phyloP scores from a whole-genome alignment of 2,888 invertebrate species.

The Lamellibrachia columna region DNA sequence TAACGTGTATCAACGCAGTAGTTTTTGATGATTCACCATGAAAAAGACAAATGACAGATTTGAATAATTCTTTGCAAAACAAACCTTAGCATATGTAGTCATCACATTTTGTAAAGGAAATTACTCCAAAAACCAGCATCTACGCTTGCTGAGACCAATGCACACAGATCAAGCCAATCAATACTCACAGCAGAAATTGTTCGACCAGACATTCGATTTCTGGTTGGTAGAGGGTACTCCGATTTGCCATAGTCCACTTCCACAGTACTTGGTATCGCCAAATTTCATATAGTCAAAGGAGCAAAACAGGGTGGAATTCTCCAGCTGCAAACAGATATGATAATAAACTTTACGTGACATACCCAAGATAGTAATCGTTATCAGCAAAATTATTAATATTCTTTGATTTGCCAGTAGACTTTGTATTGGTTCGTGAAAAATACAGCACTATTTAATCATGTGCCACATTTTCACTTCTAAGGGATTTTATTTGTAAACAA shows the following conservation, averaged over 20 bases:
- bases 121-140: background rate
- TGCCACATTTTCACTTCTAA: too few relatives aligned
- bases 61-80: constrained; percentile 13
- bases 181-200: constrained; percentile 45
- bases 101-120: background rate
- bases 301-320: constrained; percentile 42
- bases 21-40: too few relatives aligned
- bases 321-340: constrained; percentile 37
- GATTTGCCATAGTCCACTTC: constrained; percentile 42
- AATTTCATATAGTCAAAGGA: constrained; percentile 44
- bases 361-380: background rate
- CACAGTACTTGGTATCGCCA: constrained; percentile 42
- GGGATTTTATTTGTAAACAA: too few relatives aligned
- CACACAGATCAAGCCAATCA: background rate
- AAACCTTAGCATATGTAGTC: background rate
- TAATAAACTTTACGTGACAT: background rate
- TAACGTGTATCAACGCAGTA: too few relatives aligned
- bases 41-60: background rate
- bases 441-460: too few relatives aligned
- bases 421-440: too few relatives aligned
- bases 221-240: constrained; percentile 32
- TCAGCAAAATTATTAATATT: background rate
- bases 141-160: background rate
- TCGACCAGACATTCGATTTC: constrained; percentile 40
- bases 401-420: background rate